Evolutionary conservation across 2,888 invertebrate species (phyloP).

Genomic region (Lithodes maja): DNA sequence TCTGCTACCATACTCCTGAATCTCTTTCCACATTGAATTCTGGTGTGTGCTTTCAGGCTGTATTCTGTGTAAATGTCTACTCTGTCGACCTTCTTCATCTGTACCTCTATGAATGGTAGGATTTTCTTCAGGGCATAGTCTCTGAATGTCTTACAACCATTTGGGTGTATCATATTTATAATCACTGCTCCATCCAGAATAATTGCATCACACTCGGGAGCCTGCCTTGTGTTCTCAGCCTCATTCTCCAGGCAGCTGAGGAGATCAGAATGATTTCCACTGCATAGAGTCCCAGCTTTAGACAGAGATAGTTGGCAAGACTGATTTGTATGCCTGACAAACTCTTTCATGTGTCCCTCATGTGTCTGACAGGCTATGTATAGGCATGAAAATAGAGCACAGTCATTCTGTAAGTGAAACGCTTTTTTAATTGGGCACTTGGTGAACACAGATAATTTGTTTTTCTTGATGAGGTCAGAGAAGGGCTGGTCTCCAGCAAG

Average conservation of each 20-base stretch:
- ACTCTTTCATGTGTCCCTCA: slow-evolving; percentile 20
- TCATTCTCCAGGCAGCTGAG: neutral
- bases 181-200: slow-evolving; percentile 12
- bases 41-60: neutral
- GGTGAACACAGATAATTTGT: slow-evolving; percentile 10
- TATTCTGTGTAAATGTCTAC: neutral
- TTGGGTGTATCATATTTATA: neutral
- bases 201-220: neutral
- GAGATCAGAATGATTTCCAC: neutral
- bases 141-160: neutral
- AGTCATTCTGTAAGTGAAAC: slow-evolving; percentile 14
- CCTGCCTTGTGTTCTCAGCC: neutral
- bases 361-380: slow-evolving; percentile 33
- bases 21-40: neutral
- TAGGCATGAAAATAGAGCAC: slow-evolving; percentile 6
- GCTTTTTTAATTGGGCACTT: neutral
- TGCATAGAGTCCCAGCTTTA: neutral
- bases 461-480: slow-evolving; percentile 6
- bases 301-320: neutral
- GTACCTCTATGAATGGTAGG: neutral
- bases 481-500: slow-evolving; percentile 13
- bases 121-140: slow-evolving; percentile 16
- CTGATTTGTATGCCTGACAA: slow-evolving; percentile 9
- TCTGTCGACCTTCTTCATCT: neutral
- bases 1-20: slow-evolving; percentile 3